Base-by-base conservation (phyloP, 2,797 vertebrate species). In the Argentina silus region DNA sequence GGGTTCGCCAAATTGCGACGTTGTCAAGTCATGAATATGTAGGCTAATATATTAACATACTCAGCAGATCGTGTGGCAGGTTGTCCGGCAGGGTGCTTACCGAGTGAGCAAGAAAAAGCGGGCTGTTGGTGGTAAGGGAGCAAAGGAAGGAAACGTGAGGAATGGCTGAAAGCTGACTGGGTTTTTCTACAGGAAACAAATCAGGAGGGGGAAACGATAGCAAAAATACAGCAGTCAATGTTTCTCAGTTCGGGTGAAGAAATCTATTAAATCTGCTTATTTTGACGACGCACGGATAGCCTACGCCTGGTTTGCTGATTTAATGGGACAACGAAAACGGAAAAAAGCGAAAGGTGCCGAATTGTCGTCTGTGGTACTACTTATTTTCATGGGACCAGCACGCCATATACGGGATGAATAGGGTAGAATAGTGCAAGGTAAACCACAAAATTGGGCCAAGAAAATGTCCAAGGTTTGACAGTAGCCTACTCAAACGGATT, bases 61-160 rank as follows among this genome's bases (percentile, higher is more conserved):
- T 76, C 74, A 81, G 63, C 67, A 89, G 85, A 88, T 88, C 84
- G 72, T 71, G 64, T 21, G 81, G 90, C 91, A 89, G 88, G 88
- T 89, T 92, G 88, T 91, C 90, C 91, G 83, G 89, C 86, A 92
- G 90, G 90, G 89, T 85, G 90, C 83, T 84, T 81, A 85, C 85
- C 27, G 87, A 87, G 72, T 67, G 74, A 74, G 87, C 87, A 83
- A 79, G 87, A 74, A 82, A 78, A 61, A 66, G 61, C 83, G 77
- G 60, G 85, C 87, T 86, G 85, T 76, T 84, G 84, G 86, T 92
- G 87, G 87, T 82, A 67, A 67, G 88, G 87, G 85, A 91, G 86
- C 78, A 78, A 78, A 79, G 83, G 80, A 85, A 75, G 85, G 81
- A 88, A 82, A 86, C 85, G 88, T 76, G 81, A 88, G 86, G 85